Base-by-base conservation (phyloP, 2,888 invertebrate species). In the Arenicola marina region DNA sequence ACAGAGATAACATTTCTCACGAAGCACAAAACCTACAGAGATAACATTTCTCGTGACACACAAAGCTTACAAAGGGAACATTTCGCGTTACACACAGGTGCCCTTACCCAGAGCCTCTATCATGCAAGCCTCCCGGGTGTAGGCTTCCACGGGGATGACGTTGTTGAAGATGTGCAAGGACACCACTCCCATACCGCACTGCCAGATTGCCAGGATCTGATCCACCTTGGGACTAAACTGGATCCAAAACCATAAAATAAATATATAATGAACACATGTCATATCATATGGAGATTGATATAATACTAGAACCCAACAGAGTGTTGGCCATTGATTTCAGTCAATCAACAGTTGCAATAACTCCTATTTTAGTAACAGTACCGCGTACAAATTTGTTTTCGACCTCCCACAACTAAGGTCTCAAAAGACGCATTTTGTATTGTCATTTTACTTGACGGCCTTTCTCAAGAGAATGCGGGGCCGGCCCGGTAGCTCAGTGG, bases 71-170 rank as follows among this genome's bases (percentile, higher is more conserved):
- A 53, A 1, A 7, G 32, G 7, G 3, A 21, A 1, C 18, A 1
- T 21, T 62, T 11, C 31, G 21, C 38, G 18, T 38, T 11, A 38
- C 18, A 38, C 15, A 53, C 54, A 29, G 26, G n/a, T n/a, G 21
- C 4, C 64, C 75, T 68, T 67, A 84, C 87, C 91, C 4, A 98
- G 81, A 0, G 93, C 92, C 74, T 93, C 92, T 21, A 98, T 95
- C 88, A 98, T 95, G 11, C 92, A 89, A 0, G 96, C 96, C 83
- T 98, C 98, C 67, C 96, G 86, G 0, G 95, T 94, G 72, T 91
- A 93, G 0, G 98, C 97, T 82, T 98, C 98, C 0, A 90, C 92
- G 0, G 94, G 91, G 55, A 93, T 90, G 1, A 91, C 89, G 81
- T 95, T 94, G 75, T 93, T 93, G 80, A 94, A 97, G 51, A 95